These are phyloP conservation scores for Nipponia nippon DNA, from an alignment of 2,113 vertebrate genomes.

Conservation along the genomic window DNA sequence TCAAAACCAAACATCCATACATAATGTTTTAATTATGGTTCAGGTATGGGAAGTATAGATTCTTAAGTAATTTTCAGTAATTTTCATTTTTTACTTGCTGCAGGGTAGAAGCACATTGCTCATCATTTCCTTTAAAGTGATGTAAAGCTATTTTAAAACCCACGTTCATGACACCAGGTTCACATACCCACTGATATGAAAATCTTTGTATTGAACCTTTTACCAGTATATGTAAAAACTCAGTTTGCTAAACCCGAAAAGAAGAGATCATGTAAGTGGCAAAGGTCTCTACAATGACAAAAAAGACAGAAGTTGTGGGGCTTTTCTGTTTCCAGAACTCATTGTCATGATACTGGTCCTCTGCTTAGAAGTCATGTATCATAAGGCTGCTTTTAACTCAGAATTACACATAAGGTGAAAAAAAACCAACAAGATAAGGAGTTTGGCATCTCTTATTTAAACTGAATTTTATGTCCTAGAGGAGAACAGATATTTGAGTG, in stretches of 20 bases:
- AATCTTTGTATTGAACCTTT: neutral
- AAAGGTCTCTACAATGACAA: neutral
- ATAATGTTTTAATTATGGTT: neutral
- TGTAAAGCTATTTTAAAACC: neutral
- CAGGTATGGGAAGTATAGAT: neutral
- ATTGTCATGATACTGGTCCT: neutral
- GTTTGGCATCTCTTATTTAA: neutral
- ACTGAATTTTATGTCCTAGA: neutral
- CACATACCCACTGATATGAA: neutral
- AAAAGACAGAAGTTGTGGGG: neutral
- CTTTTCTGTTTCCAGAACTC: neutral
- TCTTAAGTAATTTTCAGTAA: neutral
- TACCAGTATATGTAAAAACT: neutral
- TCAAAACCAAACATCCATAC: neutral
- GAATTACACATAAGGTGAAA: neutral
- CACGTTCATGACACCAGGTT: neutral
- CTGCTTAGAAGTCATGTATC: neutral
- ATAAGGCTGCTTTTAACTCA: neutral
- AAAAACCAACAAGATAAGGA: neutral
- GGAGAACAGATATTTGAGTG: neutral
- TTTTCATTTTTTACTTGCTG: neutral
- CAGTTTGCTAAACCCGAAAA: neutral
- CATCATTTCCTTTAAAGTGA: neutral
- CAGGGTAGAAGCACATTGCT: neutral
- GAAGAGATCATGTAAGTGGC: neutral